These are phyloP conservation scores for Montipora capitata DNA, from an alignment of 92 coral and sea anemone species.

Conservation along the genomic window DNA sequence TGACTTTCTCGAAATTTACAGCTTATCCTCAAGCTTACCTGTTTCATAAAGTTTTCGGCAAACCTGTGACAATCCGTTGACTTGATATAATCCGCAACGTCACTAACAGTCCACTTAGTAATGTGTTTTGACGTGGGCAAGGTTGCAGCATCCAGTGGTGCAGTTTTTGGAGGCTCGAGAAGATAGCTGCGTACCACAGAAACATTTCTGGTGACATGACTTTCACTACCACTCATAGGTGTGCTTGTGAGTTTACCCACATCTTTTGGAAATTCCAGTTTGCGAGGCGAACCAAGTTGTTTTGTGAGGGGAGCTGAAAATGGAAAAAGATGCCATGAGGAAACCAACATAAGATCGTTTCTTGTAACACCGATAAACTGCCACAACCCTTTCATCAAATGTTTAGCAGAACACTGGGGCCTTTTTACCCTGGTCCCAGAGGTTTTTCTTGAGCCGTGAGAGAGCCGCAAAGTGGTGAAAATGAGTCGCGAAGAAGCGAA, in stretches of 20 bases:
- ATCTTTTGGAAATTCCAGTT: neutral
- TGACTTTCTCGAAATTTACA: too few relatives aligned
- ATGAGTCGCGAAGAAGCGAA: too few relatives aligned
- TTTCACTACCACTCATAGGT: neutral
- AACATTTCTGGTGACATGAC: neutral
- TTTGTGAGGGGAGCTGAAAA: slow-evolving; percentile 23
- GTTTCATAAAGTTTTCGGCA: slow-evolving; percentile 79
- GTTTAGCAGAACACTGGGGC: too few relatives aligned
- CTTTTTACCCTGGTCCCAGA: too few relatives aligned
- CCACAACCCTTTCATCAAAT: too few relatives aligned
- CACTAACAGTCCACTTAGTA: slow-evolving; percentile 77
- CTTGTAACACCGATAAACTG: too few relatives aligned
- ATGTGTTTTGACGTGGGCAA: slow-evolving; percentile 65
- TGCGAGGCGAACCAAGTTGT: neutral
- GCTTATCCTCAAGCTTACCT: slow-evolving; percentile 53
- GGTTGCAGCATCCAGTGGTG: slow-evolving; percentile 9
- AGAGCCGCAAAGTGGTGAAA: too few relatives aligned
- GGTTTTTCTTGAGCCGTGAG: too few relatives aligned
- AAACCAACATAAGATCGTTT: neutral
- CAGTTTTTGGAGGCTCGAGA: slow-evolving; percentile 1
- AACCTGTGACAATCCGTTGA: slow-evolving; percentile 81
- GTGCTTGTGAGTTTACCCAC: neutral
- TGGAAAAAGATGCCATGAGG: neutral
- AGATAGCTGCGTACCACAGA: neutral
- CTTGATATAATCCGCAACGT: slow-evolving; percentile 75